Percentiles rank a stretch among this genome's conserved stretches.
These are phyloP conservation scores for Hyles lineata DNA, from an alignment of 2,888 invertebrate genomes.

Conservation along the genomic window DNA sequence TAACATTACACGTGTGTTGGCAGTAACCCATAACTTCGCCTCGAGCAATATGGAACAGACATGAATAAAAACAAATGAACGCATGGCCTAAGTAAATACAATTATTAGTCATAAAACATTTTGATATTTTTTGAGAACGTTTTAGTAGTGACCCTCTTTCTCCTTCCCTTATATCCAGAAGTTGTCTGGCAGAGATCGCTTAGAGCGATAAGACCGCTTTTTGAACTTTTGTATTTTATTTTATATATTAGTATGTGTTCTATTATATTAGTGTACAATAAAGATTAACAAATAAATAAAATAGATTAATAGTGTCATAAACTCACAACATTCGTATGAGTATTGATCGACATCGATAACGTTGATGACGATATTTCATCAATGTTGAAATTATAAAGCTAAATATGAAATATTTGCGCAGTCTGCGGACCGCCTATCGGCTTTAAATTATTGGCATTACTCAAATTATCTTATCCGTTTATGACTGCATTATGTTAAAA, in stretches of 20 bases:
- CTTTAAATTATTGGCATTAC: slow-evolving; percentile 9
- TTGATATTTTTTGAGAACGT: neutral
- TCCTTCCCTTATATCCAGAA: too few species aligned
- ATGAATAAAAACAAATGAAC: neutral
- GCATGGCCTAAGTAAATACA: neutral
- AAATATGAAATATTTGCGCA: slow-evolving; percentile 5
- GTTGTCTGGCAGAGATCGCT: too few species aligned
- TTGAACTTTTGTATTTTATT: too few species aligned
- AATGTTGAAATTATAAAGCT: neutral
- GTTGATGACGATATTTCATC: neutral
- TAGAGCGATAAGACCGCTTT: too few species aligned
- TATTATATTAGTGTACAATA: too few species aligned
- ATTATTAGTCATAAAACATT: neutral
- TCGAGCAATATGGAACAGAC: too few species aligned
- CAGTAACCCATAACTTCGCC: too few species aligned
- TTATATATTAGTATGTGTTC: too few species aligned
- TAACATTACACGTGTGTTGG: too few species aligned
- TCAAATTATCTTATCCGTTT: slow-evolving; percentile 28
- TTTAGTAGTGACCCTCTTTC: neutral
- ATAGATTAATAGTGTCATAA: neutral
- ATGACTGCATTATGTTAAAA: slow-evolving; percentile 26
- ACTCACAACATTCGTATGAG: neutral
- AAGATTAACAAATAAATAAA: too few species aligned
- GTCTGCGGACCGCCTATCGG: neutral
- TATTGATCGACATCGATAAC: neutral